A percentile compares a stretch with the other conserved stretches of the same genome.
Evolutionary conservation across 2,888 invertebrate species (phyloP).

Genomic region (Eucriotettix oculatus): DNA sequence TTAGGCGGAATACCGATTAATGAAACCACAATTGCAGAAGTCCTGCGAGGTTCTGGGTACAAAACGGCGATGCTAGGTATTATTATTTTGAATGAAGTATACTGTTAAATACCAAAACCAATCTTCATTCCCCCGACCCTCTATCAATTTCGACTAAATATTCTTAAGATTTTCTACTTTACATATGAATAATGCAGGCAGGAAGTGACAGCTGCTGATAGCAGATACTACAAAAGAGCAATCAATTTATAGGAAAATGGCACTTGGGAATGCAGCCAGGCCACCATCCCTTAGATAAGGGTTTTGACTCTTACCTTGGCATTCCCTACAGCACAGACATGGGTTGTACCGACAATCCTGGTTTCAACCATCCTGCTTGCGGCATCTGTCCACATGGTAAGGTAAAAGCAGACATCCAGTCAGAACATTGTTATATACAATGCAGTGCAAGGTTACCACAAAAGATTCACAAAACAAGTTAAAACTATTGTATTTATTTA

Average conservation of each 20-base stretch:
- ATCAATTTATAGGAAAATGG: conserved; percentile 15
- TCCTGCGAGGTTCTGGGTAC: conserved; percentile 15
- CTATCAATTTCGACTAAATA: too few species aligned
- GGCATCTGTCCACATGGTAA: conserved; percentile 5
- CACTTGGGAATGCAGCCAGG: conserved; percentile 16
- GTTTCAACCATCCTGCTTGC: conserved; percentile 9
- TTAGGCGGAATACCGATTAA: conserved; percentile 15
- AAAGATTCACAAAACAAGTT: too few species aligned
- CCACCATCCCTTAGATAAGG: conserved; percentile 14
- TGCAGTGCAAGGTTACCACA: too few species aligned
- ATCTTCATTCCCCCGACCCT: too few species aligned
- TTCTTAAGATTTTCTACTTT: not conserved
- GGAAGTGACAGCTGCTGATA: too few species aligned
- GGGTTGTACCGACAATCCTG: conserved; percentile 13
- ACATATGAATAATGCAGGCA: not conserved
- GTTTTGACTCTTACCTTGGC: conserved; percentile 17
- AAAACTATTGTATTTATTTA: too few species aligned
- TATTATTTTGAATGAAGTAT: too few species aligned
- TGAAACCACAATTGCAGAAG: conserved; percentile 16
- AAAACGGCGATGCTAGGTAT: conserved; percentile 16
- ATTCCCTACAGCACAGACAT: conserved; percentile 18
- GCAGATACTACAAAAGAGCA: not conserved
- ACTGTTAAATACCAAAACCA: too few species aligned
- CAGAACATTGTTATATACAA: too few species aligned
- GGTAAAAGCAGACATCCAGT: too few species aligned